Percentiles rank a stretch among this genome's conserved stretches.
Evolutionary conservation across 2,888 invertebrate species (phyloP).

Genomic region (Drosophila leonis): DNA sequence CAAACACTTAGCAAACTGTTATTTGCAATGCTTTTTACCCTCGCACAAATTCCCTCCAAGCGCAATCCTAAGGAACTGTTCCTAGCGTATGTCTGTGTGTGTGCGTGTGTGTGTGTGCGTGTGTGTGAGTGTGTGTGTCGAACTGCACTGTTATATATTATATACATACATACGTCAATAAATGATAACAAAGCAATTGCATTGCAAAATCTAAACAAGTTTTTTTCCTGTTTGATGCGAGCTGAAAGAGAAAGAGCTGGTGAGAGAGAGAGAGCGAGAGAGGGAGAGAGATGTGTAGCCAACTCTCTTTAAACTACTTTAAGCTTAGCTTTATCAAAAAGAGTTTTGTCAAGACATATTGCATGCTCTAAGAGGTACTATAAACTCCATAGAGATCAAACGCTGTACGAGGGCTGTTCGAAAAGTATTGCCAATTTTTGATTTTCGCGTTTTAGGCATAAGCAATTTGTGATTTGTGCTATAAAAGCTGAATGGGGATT

Average conservation of each 20-base stretch:
- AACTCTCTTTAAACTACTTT: background rate
- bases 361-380: too few species aligned
- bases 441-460: too few species aligned
- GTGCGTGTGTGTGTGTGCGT: background rate
- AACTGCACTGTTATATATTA: conserved; percentile 58
- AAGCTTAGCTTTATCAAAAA: too few species aligned
- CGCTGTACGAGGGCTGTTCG: too few species aligned
- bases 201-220: conserved; percentile 23
- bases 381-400: too few species aligned
- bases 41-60: conserved; percentile 2
- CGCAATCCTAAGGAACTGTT: conserved; percentile 5
- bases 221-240: background rate
- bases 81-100: conserved; percentile 6
- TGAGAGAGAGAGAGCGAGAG: background rate
- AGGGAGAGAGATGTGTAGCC: background rate
- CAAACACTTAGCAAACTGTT: conserved; percentile 53
- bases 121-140: conserved; percentile 19
- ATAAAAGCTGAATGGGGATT: too few species aligned
- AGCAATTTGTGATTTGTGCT: too few species aligned
- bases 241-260: background rate
- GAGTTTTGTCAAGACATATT: too few species aligned
- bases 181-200: conserved; percentile 30
- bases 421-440: too few species aligned
- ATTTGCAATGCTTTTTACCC: conserved; percentile 50
- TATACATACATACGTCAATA: conserved; percentile 45